Evolutionary conservation across 2,797 vertebrate species (phyloP).

Genomic region (Hipposideros larvatus): DNA sequence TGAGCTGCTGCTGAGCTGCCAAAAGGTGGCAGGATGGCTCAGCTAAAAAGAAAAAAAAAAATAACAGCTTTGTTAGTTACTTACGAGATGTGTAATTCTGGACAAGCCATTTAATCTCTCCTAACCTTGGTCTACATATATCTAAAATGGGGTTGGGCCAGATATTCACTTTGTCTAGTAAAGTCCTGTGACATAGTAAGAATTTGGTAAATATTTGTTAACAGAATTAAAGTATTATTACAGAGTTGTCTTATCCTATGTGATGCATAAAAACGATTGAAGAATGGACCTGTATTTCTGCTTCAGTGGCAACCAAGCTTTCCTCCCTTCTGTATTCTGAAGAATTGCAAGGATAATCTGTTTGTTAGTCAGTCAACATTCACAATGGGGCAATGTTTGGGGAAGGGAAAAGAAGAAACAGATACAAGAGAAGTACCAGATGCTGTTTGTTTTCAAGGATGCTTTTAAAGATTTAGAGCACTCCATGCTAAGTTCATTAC

Average conservation of each 20-base stretch:
- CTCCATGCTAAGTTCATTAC: background rate
- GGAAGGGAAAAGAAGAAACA: background rate
- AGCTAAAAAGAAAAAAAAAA: background rate
- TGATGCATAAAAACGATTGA: background rate
- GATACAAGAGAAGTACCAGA: background rate
- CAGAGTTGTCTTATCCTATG: background rate
- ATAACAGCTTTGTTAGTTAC: background rate
- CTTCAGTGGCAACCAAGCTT: background rate
- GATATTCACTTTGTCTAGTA: background rate
- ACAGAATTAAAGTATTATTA: background rate
- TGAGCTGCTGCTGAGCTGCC: no score
- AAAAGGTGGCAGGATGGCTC: no score
- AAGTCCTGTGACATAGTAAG: background rate
- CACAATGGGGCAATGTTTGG: background rate
- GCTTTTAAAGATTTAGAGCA: background rate
- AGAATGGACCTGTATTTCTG: background rate
- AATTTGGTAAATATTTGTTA: conserved; percentile 12
- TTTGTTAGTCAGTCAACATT: background rate
- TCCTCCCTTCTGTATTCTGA: background rate
- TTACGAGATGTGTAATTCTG: background rate
- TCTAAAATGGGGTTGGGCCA: background rate
- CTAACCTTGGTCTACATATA: background rate
- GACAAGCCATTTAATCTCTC: background rate
- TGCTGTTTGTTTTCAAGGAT: background rate
- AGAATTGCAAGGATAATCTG: background rate